Percentiles rank a stretch among this genome's conserved stretches.
phyloP scores from a whole-genome alignment of 2,113 vertebrate species.

The Antennarius striatus region DNA sequence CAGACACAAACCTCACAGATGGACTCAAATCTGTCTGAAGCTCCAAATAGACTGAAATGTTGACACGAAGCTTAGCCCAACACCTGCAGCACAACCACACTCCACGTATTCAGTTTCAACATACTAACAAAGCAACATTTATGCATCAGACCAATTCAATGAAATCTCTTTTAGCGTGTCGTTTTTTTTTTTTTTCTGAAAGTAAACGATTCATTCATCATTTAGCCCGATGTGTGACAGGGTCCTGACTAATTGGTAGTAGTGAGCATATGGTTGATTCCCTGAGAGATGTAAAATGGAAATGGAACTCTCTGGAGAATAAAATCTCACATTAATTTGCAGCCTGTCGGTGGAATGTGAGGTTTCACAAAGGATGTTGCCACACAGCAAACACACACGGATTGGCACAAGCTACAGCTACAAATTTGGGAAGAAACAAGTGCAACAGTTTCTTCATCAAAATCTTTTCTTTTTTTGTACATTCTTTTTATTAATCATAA shows the following conservation, averaged over 20 bases:
- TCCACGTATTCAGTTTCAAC: slow-evolving; percentile 12
- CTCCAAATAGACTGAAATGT: slow-evolving; percentile 42
- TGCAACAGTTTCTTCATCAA: too few relatives aligned
- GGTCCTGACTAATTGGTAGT: slow-evolving; percentile 59
- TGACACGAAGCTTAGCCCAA: slow-evolving; percentile 46
- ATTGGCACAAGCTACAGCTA: too few relatives aligned
- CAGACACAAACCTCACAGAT: slow-evolving; percentile 58
- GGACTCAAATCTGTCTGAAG: slow-evolving; percentile 50
- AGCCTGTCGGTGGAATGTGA: slow-evolving; percentile 8
- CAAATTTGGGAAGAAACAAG: too few relatives aligned
- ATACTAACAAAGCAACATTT: slow-evolving; percentile 5
- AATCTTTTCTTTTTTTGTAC: too few relatives aligned
- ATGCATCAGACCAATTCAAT: background rate
- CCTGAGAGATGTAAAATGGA: slow-evolving; percentile 33
- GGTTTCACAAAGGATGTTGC: too few relatives aligned
- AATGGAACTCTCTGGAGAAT: slow-evolving; percentile 30
- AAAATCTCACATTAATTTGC: slow-evolving; percentile 35
- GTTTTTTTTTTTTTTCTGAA: slow-evolving; percentile 1
- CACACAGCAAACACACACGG: too few relatives aligned
- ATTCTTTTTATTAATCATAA: too few relatives aligned
- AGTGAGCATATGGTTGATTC: slow-evolving; percentile 60
- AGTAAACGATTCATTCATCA: slow-evolving; percentile 38
- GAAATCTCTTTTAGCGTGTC: slow-evolving; percentile 12
- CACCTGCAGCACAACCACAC: slow-evolving; percentile 26
- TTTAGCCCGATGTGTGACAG: slow-evolving; percentile 51